A percentile compares a stretch with the other conserved stretches of the same genome.
phyloP scores from a whole-genome alignment of 2,888 invertebrate genomes.

The Acleris emargana region DNA sequence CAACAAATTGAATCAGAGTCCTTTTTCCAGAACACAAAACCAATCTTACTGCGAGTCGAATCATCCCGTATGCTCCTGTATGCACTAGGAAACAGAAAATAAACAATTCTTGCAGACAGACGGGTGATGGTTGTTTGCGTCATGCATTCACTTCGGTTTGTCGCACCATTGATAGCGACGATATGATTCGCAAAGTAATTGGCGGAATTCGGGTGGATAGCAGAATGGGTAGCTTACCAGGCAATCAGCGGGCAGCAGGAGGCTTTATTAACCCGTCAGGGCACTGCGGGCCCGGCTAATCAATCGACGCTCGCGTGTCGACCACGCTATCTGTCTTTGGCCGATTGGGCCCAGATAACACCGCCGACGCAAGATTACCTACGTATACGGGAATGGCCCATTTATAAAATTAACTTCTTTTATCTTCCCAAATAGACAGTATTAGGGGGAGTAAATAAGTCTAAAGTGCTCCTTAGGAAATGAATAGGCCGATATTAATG shows the following conservation, averaged over 20 bases:
- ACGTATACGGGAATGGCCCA: constrained; percentile 76
- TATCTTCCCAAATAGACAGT: constrained; percentile 73
- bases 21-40: too few relatives aligned
- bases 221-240: constrained; percentile 73
- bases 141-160: constrained; percentile 1
- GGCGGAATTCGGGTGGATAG: constrained; percentile 63
- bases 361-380: constrained; percentile 75
- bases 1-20: too few relatives aligned
- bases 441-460: constrained; percentile 75
- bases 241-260: constrained; percentile 73
- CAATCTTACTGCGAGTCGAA: too few relatives aligned
- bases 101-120: background rate
- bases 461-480: constrained; percentile 60
- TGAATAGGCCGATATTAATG: constrained; percentile 63
- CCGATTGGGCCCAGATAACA: constrained; percentile 78
- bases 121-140: too few relatives aligned
- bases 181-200: constrained; percentile 67
- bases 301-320: constrained; percentile 82
- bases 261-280: constrained; percentile 82
- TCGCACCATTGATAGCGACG: constrained; percentile 33
- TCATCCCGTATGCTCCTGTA: background rate
- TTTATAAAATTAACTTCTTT: constrained; percentile 82
- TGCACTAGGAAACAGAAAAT: constrained; percentile 1
- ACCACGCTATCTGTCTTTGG: constrained; percentile 81
- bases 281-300: constrained; percentile 77